Percentiles rank a stretch among this genome's conserved stretches.
These are phyloP conservation scores for Yponomeuta sedellus DNA, from an alignment of 2,888 invertebrate genomes.

Conservation along the genomic window DNA sequence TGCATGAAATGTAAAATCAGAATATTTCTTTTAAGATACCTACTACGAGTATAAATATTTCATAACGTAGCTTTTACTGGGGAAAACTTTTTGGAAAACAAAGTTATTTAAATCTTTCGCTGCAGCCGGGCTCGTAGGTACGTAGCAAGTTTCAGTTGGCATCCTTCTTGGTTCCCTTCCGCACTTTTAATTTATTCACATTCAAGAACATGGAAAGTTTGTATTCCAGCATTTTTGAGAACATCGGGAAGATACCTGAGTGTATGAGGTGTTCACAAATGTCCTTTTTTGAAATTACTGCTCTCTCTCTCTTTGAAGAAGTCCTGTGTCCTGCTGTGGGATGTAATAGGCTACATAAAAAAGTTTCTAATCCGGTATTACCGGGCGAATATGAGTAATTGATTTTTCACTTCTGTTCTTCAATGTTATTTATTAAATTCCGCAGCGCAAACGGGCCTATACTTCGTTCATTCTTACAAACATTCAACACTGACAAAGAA, in stretches of 20 bases:
- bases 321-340: too few relatives aligned
- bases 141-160: constrained; percentile 12
- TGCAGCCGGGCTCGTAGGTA: constrained; percentile 30
- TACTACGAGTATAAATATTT: constrained; percentile 20
- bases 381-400: neutral
- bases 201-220: constrained; percentile 43
- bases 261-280: too few relatives aligned
- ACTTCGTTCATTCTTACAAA: neutral
- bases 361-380: too few relatives aligned
- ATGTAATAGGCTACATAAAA: too few relatives aligned
- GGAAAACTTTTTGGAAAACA: constrained; percentile 11
- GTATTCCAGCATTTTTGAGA: too few relatives aligned
- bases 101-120: constrained; percentile 26
- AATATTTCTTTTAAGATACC: neutral
- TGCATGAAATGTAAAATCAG: neutral
- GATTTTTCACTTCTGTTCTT: neutral
- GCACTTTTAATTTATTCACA: constrained; percentile 44
- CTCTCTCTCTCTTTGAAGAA: too few relatives aligned
- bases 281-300: too few relatives aligned
- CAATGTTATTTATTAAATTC: neutral
- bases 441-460: neutral
- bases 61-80: constrained; percentile 16
- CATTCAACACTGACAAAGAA: neutral
- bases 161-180: constrained; percentile 26
- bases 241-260: too few relatives aligned